Conservation (phyloP, 2,797 vertebrate genomes). For the Gymnodraco acuticeps region DNA sequence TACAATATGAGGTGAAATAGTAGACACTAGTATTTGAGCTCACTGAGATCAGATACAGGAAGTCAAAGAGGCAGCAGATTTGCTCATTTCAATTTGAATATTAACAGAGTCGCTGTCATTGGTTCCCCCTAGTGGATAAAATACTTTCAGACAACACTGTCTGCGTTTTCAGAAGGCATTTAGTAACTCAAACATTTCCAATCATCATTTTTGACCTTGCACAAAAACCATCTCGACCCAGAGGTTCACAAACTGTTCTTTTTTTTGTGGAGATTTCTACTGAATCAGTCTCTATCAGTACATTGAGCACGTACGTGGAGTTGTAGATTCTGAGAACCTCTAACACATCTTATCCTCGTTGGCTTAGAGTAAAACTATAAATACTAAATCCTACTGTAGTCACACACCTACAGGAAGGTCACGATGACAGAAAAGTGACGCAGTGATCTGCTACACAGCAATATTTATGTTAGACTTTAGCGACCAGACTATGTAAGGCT, state of each 20-base stretch:
- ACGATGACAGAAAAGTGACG: background rate
- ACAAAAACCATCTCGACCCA: slow-evolving; percentile 10
- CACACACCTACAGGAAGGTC: background rate
- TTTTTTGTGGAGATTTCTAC: background rate
- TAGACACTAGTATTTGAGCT: background rate
- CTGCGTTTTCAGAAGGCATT: background rate
- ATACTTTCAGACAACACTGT: background rate
- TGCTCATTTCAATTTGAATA: background rate
- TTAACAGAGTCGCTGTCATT: slow-evolving; percentile 13
- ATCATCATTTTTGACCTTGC: background rate
- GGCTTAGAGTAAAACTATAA: slow-evolving; percentile 4
- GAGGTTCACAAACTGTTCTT: background rate
- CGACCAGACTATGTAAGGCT: background rate
- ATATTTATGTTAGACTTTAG: background rate
- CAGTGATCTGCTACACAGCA: background rate
- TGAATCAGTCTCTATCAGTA: background rate
- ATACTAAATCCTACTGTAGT: background rate
- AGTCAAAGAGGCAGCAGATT: slow-evolving; percentile 1
- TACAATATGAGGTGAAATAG: background rate
- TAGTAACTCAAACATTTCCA: background rate
- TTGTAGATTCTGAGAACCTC: background rate
- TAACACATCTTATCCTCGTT: background rate
- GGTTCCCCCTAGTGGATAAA: slow-evolving; percentile 66
- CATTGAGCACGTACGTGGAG: background rate
- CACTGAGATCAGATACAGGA: background rate